These are phyloP conservation scores for Thinocorus orbignyianus DNA, from an alignment of 2,113 vertebrate species.

Conservation along the genomic window DNA sequence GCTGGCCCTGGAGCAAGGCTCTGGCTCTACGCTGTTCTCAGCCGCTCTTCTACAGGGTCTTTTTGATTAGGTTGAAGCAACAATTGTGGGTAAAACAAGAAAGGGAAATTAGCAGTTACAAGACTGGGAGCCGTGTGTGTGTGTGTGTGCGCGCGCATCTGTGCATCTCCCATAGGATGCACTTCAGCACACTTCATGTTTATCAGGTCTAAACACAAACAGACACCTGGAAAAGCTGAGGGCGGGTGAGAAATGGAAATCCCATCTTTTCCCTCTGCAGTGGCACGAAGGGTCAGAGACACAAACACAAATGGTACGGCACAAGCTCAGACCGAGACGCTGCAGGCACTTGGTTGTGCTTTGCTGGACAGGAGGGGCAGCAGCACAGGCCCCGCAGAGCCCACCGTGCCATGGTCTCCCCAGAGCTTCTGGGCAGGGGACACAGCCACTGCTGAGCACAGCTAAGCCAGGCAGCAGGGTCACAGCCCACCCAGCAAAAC, in stretches of 20 bases:
- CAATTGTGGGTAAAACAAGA: background rate
- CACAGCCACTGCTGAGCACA: background rate
- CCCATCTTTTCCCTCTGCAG: background rate
- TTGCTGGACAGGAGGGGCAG: background rate
- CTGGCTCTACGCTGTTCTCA: background rate
- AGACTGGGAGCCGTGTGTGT: background rate
- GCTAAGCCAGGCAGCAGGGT: background rate
- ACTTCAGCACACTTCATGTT: background rate
- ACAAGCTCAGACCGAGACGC: background rate
- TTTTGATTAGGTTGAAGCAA: background rate
- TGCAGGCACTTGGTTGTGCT: fast-evolving
- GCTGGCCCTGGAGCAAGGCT: background rate
- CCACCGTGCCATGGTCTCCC: fast-evolving
- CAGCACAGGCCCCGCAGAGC: background rate
- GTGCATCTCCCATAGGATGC: background rate
- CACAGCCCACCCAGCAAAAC: background rate
- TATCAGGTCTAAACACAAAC: background rate
- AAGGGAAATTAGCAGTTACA: background rate
- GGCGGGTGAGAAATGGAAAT: background rate
- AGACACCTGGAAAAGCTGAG: background rate
- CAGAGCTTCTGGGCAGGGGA: background rate
- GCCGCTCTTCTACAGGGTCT: background rate
- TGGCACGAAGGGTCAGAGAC: background rate
- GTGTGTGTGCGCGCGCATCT: background rate
- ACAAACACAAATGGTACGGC: background rate